Base-by-base conservation (phyloP, 2,797 vertebrate genomes). In the Enteromius mattozi region DNA sequence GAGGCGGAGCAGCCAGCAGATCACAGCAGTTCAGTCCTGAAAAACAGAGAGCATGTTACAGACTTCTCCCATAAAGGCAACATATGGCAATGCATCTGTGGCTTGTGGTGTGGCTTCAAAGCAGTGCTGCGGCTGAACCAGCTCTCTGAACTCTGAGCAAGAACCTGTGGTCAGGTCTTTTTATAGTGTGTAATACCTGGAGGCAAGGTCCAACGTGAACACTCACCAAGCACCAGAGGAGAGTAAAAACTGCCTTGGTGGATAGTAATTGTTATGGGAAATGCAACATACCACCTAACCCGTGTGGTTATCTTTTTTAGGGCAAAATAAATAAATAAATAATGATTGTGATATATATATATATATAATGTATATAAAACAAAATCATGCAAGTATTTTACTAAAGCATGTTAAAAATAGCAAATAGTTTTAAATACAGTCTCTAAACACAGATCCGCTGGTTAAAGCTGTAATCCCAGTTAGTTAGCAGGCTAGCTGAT, bases 101-200 rank as follows among this genome's bases (percentile, higher is more conserved):
- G 61, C n/a, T 71, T 86, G 51, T 76, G 84, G 81, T 81, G 68
- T 66, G 81, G 82, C 79, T 86, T 87, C 88, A 86, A 82, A 87
- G 88, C 68, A 47, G 19, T 21, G 66, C 63, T 66, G 81, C 3
- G 81, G 78, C 16, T 78, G 77, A 49, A 77, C 16, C 2, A 81
- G 77, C 27, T 80, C 75, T 82, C 79, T 87, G 40, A 78, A 84
- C 63, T 54, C 51, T 51, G 47, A 37, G n/a, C 59, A 54, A 84
- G 72, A 79, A 61, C 65, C 84, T 76, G 56, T 27, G 80, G 79
- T 65, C 63, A 56, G 76, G 33, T 77, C 24, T 84, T 65, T 79
- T 82, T 87, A 66, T 71, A 81, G 71, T 56, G 40, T 21, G 17
- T 51, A 80, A 47, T 35, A 83, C 61, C 81, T 76, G 45, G 14